These are phyloP conservation scores for Apotomis betuletana DNA, from an alignment of 2,888 invertebrate genomes.

Conservation along the genomic window DNA sequence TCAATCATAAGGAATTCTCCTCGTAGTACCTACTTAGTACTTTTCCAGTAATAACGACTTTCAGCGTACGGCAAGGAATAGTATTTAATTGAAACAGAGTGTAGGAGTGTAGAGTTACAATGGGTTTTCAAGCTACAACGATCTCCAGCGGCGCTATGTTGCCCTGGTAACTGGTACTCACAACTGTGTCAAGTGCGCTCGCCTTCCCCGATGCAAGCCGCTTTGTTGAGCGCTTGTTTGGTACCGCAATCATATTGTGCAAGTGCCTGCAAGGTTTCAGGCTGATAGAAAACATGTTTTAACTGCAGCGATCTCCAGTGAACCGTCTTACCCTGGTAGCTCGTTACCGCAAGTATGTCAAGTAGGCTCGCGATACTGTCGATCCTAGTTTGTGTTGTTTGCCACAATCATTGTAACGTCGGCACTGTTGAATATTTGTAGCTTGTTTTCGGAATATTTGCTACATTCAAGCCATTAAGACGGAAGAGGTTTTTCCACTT, in stretches of 20 bases:
- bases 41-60: too few species aligned
- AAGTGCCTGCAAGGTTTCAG: neutral
- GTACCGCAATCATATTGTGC: slow-evolving; percentile 7
- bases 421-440: neutral
- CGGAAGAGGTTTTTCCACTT: too few species aligned
- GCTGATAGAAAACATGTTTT: slow-evolving; percentile 8
- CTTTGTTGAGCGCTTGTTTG: neutral
- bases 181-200: slow-evolving; percentile 18
- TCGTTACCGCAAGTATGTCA: slow-evolving; percentile 31
- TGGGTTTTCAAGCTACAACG: neutral
- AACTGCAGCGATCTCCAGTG: neutral
- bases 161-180: slow-evolving; percentile 2
- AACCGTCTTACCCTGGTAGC: slow-evolving; percentile 29
- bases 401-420: neutral
- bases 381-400: slow-evolving; percentile 19
- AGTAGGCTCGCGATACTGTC: slow-evolving; percentile 23
- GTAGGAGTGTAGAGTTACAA: neutral
- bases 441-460: too few species aligned
- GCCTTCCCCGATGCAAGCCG: neutral
- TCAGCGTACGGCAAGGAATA: too few species aligned
- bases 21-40: too few species aligned
- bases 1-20: too few species aligned
- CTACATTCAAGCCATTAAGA: too few species aligned
- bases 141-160: neutral
- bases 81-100: neutral